Conservation (phyloP, 2,797 vertebrate species). For the Parotocinclus haroldoi region DNA sequence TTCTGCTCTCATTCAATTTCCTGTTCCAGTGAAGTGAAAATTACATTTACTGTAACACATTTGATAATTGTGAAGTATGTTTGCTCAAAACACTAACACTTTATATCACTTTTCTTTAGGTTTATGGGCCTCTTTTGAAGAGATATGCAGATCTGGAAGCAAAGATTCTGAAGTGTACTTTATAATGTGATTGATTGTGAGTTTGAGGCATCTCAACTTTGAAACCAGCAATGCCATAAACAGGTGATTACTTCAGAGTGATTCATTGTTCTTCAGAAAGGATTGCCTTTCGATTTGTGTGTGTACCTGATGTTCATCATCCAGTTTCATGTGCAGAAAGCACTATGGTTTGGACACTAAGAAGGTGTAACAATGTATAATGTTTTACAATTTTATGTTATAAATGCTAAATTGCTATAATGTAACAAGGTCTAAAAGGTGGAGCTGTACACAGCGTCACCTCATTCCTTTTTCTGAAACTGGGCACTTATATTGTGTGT, state of each 20-base stretch:
- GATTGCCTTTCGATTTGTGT: neutral
- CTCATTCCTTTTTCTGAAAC: neutral
- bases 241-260: too few relatives aligned
- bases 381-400: too few relatives aligned
- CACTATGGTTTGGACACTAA: too few relatives aligned
- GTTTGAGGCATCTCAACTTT: neutral
- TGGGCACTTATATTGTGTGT: constrained; percentile 8
- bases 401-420: too few relatives aligned
- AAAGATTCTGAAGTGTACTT: constrained; percentile 59
- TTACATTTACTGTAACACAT: neutral
- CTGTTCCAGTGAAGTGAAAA: constrained; percentile 2
- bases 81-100: constrained; percentile 1
- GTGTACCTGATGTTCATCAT: too few relatives aligned
- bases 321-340: too few relatives aligned
- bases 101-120: constrained; percentile 59
- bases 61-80: neutral
- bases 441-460: too few relatives aligned
- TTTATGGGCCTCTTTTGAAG: constrained; percentile 71
- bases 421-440: too few relatives aligned
- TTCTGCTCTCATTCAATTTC: neutral
- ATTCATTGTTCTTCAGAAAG: too few relatives aligned
- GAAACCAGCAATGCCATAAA: too few relatives aligned
- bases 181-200: constrained; percentile 30
- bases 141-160: constrained; percentile 75
- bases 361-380: too few relatives aligned